Conservation (phyloP, 2,797 vertebrate genomes). For the Masticophis lateralis region DNA sequence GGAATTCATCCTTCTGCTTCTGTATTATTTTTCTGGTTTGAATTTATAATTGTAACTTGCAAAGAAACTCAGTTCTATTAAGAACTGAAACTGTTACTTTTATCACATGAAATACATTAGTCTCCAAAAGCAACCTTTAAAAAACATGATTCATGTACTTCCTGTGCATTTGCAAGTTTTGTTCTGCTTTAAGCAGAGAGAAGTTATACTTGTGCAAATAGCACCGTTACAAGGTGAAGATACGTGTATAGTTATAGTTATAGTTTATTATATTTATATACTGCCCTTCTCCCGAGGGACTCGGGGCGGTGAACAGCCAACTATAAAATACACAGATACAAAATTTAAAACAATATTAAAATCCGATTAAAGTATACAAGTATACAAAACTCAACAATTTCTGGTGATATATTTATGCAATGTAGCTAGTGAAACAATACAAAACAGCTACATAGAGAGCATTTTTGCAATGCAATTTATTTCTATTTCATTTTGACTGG, state of each 20-base stretch:
- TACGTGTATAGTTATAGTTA: too few relatives aligned
- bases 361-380: too few relatives aligned
- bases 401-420: neutral
- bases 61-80: conserved; percentile 5
- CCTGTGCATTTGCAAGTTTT: neutral
- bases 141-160: neutral
- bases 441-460: neutral
- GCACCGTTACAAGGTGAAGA: conserved; percentile 7
- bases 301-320: too few relatives aligned
- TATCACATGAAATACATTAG: neutral
- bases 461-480: conserved; percentile 19
- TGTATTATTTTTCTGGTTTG: neutral
- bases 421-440: neutral
- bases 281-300: too few relatives aligned
- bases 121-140: neutral
- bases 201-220: neutral
- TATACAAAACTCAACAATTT: neutral
- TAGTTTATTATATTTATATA: too few relatives aligned
- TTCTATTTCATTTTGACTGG: conserved; percentile 46
- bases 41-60: neutral
- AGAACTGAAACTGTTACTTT: neutral
- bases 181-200: neutral
- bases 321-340: too few relatives aligned
- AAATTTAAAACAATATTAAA: too few relatives aligned
- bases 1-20: neutral